A percentile compares a stretch with the other conserved stretches of the same genome.
Evolutionary conservation across 2,888 invertebrate species (phyloP).

Genomic region (Mythimna ferrago): DNA sequence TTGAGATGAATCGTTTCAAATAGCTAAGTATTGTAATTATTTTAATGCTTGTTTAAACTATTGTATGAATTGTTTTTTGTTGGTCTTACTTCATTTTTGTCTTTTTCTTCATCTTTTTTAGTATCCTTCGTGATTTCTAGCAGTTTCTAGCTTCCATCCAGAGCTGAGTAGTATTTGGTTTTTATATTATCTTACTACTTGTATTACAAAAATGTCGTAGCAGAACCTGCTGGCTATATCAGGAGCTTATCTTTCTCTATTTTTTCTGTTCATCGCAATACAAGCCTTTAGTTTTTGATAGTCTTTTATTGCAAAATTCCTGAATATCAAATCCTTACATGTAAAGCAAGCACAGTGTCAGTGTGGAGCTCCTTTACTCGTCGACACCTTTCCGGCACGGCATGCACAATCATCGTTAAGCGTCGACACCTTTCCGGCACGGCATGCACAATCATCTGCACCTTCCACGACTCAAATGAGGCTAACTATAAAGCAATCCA

Average conservation of each 20-base stretch:
- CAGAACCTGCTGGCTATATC: not conserved
- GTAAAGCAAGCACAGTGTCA: too few species aligned
- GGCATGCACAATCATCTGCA: too few species aligned
- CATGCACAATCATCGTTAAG: too few species aligned
- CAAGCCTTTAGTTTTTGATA: too few species aligned
- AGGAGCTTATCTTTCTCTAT: not conserved
- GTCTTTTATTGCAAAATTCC: too few species aligned
- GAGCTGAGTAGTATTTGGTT: not conserved
- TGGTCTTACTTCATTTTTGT: not conserved
- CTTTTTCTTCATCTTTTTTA: not conserved
- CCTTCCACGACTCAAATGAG: too few species aligned
- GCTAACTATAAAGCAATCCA: too few species aligned
- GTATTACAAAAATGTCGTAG: not conserved
- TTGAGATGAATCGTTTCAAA: constrained; percentile 4
- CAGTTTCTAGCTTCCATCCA: not conserved
- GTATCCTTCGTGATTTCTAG: not conserved
- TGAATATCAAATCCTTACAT: too few species aligned
- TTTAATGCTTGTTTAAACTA: not conserved
- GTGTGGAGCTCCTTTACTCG: too few species aligned
- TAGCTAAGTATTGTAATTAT: not conserved
- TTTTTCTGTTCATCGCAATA: too few species aligned
- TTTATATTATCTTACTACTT: not conserved
- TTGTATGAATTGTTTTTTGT: not conserved
- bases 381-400: too few species aligned
- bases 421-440: too few species aligned